A percentile compares a stretch with the other conserved stretches of the same genome.
These are phyloP conservation scores for Trematomus bernacchii DNA, from an alignment of 2,797 vertebrate species.

Conservation along the genomic window DNA sequence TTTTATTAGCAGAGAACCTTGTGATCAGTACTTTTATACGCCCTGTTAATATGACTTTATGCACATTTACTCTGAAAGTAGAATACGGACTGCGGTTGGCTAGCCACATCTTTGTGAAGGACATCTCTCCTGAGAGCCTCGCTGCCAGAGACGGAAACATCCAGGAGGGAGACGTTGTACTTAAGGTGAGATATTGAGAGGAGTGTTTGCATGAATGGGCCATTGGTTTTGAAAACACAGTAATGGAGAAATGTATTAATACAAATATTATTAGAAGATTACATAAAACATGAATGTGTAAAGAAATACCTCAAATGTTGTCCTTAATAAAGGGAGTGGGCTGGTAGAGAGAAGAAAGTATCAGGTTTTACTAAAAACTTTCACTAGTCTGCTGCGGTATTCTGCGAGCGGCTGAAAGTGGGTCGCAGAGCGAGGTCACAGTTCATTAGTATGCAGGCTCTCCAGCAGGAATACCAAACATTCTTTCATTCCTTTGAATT, in stretches of 20 bases:
- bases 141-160: conserved; percentile 98
- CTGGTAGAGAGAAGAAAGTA: neutral
- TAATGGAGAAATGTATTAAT: neutral
- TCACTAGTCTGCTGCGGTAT: conserved; percentile 17
- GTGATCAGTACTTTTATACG: neutral
- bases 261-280: neutral
- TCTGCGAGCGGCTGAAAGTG: conserved; percentile 34
- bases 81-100: conserved; percentile 97
- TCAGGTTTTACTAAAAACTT: conserved; percentile 14
- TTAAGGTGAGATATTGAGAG: conserved; percentile 88
- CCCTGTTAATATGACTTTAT: conserved; percentile 36
- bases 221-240: neutral
- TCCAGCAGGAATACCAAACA: conserved; percentile 55
- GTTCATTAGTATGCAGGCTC: conserved; percentile 63
- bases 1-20: neutral
- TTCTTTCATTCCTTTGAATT: conserved; percentile 62
- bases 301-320: neutral
- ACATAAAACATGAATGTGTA: neutral
- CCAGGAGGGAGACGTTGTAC: conserved; percentile 97
- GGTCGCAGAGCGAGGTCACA: conserved; percentile 47
- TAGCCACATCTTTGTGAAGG: conserved; percentile 99
- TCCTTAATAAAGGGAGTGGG: neutral
- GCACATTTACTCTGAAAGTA: conserved; percentile 72
- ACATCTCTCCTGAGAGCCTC: conserved; percentile 97
- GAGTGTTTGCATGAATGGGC: neutral